Conservation (phyloP, 1,140 invertebrate species). For the Drosophila paulistorum region DNA sequence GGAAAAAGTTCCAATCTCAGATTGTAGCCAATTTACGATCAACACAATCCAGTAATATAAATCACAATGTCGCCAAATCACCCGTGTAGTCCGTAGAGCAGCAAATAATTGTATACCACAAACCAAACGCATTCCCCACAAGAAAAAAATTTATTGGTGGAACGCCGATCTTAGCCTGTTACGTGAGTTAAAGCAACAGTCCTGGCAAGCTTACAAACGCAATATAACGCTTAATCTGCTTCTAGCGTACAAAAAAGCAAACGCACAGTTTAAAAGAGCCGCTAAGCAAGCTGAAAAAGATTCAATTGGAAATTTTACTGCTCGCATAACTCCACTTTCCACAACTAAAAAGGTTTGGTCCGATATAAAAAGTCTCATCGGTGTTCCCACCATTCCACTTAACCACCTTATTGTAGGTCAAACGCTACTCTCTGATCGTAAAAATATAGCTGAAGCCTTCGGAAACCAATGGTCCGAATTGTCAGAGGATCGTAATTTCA, state of each 20-base stretch:
- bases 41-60: conserved; percentile 1
- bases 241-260: neutral
- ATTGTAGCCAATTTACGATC: no score
- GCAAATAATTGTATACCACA: conserved; percentile 4
- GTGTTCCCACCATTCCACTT: neutral
- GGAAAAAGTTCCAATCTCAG: no score
- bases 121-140: conserved; percentile 1
- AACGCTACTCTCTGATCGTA: neutral
- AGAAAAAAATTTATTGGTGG: neutral
- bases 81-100: conserved; percentile 6
- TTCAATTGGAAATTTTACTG: conserved; percentile 1
- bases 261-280: neutral
- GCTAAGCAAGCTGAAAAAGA: neutral
- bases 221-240: neutral
- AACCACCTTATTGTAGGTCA: neutral
- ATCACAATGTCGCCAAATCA: neutral
- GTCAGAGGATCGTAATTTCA: conserved; percentile 9
- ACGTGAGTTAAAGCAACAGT: no score
- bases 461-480: neutral
- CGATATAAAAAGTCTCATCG: conserved; percentile 24
- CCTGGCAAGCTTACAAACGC: neutral
- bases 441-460: neutral
- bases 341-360: conserved; percentile 13
- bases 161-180: neutral
- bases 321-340: neutral